Evolutionary conservation across 2,797 vertebrate species (phyloP).

Genomic region (Psittacula echo): DNA sequence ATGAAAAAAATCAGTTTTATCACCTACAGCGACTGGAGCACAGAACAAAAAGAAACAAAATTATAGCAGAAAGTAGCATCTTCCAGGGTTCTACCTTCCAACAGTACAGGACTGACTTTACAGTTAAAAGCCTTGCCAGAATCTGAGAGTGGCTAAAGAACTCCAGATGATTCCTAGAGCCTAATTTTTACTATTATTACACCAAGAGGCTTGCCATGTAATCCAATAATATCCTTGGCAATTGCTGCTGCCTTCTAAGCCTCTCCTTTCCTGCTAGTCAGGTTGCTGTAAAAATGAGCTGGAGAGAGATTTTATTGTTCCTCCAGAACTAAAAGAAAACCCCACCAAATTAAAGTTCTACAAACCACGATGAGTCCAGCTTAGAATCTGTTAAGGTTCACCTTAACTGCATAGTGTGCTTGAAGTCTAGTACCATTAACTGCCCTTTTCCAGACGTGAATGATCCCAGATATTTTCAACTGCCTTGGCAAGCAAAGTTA

Average conservation of each 20-base stretch:
- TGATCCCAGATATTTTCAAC: background rate
- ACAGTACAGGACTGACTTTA: background rate
- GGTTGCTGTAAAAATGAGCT: background rate
- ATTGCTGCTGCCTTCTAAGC: background rate
- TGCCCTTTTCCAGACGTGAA: background rate
- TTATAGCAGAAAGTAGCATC: background rate
- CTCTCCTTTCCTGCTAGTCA: background rate
- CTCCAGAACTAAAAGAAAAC: background rate
- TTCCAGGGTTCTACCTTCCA: background rate
- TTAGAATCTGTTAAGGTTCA: background rate
- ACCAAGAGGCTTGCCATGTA: background rate
- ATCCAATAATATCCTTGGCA: background rate
- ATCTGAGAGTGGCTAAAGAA: background rate
- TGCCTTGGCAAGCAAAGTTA: constrained; percentile 56
- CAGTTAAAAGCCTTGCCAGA: background rate
- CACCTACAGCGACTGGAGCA: background rate
- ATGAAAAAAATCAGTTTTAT: background rate
- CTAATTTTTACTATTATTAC: background rate
- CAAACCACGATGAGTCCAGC: background rate
- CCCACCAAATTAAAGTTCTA: background rate
- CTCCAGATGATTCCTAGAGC: background rate
- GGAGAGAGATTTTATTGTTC: background rate
- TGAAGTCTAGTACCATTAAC: background rate
- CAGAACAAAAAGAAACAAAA: background rate
- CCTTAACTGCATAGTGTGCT: background rate